Conservation (phyloP, 1,140 invertebrate genomes). For the Acyrthosiphon pisum region DNA sequence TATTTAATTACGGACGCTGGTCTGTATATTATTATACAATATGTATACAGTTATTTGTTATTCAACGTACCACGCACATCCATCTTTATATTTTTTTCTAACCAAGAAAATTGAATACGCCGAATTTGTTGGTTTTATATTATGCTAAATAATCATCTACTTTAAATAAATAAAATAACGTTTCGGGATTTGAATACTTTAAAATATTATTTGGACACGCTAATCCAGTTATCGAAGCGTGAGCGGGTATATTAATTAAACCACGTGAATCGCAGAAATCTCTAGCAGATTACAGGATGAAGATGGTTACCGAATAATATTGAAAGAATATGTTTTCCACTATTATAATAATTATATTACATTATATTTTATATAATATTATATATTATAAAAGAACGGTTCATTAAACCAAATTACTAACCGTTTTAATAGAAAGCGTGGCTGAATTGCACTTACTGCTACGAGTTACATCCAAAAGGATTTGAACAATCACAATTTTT, state of each 20-base stretch:
- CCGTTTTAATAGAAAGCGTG: neutral
- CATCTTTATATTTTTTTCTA: neutral
- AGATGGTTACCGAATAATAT: neutral
- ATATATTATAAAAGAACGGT: neutral
- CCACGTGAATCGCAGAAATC: neutral
- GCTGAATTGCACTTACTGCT: too few species aligned
- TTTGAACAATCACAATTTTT: too few species aligned
- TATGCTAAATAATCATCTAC: constrained; percentile 17
- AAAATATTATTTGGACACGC: neutral
- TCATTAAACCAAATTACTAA: neutral
- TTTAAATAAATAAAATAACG: constrained; percentile 10
- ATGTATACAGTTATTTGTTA: neutral
- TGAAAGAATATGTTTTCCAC: neutral
- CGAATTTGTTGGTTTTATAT: neutral
- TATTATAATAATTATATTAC: neutral
- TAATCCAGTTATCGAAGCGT: neutral
- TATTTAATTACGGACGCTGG: neutral
- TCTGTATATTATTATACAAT: neutral
- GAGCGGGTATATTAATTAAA: neutral
- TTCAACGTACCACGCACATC: neutral
- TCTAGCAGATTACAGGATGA: neutral
- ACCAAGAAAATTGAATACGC: neutral
- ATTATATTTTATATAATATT: neutral
- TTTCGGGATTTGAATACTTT: constrained; percentile 6
- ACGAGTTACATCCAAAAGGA: too few species aligned